phyloP scores from a whole-genome alignment of 2,888 invertebrate species.

The Diplazon laetatorius region DNA sequence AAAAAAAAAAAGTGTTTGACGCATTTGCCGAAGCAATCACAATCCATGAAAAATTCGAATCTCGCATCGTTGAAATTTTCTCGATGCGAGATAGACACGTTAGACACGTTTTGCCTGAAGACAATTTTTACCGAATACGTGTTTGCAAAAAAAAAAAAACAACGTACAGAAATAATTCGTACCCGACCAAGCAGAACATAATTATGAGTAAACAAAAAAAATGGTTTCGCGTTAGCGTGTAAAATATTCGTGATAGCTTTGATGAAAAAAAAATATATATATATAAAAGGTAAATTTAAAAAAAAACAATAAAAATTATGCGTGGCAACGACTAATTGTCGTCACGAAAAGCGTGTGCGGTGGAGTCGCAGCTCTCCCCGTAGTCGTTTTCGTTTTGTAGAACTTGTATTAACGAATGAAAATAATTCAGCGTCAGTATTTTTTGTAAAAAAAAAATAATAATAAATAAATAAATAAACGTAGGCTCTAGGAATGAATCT shows the following conservation, averaged over 20 bases:
- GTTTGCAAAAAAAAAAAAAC: no score
- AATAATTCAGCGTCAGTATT: constrained; percentile 69
- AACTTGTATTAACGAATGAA: constrained; percentile 51
- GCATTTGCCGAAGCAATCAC: constrained; percentile 21
- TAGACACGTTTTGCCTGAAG: neutral
- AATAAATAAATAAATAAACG: no score
- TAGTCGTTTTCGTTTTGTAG: constrained; percentile 15
- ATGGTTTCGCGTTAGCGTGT: constrained; percentile 47
- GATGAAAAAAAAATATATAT: constrained; percentile 27
- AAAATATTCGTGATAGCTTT: constrained; percentile 56
- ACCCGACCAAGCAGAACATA: constrained; percentile 58
- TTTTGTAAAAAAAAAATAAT: no score
- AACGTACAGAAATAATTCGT: constrained; percentile 40
- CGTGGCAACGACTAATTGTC: constrained; percentile 7
- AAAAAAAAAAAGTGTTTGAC: constrained; percentile 7
- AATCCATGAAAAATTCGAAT: neutral
- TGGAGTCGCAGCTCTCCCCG: constrained; percentile 20
- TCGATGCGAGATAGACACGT: constrained; percentile 8
- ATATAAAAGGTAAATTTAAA: constrained; percentile 20
- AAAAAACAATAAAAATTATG: constrained; percentile 13
- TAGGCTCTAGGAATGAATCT: constrained; percentile 33
- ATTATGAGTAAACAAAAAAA: constrained; percentile 33
- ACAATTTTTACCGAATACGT: constrained; percentile 34
- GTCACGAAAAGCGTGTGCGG: constrained; percentile 16
- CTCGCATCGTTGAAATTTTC: neutral